These are phyloP conservation scores for Dissostichus mawsoni DNA, from an alignment of 2,113 vertebrate genomes.

Conservation along the genomic window DNA sequence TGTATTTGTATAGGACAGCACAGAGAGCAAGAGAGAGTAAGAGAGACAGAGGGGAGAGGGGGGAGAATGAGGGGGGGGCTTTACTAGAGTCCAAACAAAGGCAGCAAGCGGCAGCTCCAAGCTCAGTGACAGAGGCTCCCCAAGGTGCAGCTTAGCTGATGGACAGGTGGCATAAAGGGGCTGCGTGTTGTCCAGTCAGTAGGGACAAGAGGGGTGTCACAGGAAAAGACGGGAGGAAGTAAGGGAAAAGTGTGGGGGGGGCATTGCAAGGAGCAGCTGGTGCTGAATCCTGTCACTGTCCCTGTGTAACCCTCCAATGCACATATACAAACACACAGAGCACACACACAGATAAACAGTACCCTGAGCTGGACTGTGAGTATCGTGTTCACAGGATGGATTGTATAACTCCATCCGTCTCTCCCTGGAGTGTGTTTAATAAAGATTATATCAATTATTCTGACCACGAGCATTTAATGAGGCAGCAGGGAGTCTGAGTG, in stretches of 20 bases:
- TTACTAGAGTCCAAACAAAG: constrained; percentile 76
- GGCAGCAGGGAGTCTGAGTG: constrained; percentile 70
- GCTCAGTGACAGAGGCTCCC: constrained; percentile 75
- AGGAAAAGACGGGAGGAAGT: constrained; percentile 39
- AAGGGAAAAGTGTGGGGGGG: constrained; percentile 31
- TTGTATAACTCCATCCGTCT: constrained; percentile 51
- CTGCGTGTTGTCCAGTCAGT: constrained; percentile 80
- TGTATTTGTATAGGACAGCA: constrained; percentile 71
- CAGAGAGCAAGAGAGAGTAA: constrained; percentile 45
- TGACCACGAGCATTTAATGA: constrained; percentile 81
- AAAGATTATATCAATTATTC: constrained; percentile 80
- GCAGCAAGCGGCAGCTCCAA: constrained; percentile 67
- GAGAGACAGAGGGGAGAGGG: constrained; percentile 41
- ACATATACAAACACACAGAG: constrained; percentile 46
- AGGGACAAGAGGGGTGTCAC: constrained; percentile 68
- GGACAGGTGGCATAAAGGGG: constrained; percentile 83
- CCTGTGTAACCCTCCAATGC: constrained; percentile 68
- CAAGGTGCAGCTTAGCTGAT: constrained; percentile 79
- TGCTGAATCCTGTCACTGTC: constrained; percentile 78
- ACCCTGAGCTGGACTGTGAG: constrained; percentile 40
- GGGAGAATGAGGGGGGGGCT: constrained; percentile 15
- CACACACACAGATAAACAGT: constrained; percentile 42
- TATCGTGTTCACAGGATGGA: constrained; percentile 67
- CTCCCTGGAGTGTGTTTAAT: constrained; percentile 78
- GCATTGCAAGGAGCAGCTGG: constrained; percentile 81